These are phyloP conservation scores for Eumacrocentrus americanus DNA, from an alignment of 2,888 invertebrate genomes.

Conservation along the genomic window DNA sequence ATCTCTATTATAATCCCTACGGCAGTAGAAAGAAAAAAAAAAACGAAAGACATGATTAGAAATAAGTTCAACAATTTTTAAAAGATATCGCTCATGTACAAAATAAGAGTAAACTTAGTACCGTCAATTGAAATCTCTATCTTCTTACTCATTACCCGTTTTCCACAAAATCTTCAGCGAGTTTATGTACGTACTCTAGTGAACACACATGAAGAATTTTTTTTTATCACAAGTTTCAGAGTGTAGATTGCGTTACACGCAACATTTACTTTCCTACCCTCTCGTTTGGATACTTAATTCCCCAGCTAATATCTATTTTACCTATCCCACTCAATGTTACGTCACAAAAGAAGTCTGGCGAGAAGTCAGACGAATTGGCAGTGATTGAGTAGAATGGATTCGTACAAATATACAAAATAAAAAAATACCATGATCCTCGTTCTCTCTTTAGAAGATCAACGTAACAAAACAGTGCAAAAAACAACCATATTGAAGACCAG, in stretches of 20 bases:
- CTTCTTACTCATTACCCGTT: constrained; percentile 2
- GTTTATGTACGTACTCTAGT: constrained; percentile 38
- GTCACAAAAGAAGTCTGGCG: too few species aligned
- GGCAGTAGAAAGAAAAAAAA: neutral
- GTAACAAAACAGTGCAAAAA: constrained; percentile 50
- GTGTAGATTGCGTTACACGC: constrained; percentile 11
- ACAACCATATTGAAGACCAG: constrained; percentile 53
- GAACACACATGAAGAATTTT: constrained; percentile 41
- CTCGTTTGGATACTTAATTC: neutral
- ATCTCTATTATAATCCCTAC: neutral
- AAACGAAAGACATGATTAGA: neutral
- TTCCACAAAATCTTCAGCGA: neutral
- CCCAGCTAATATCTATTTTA: too few species aligned
- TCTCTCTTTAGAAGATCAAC: constrained; percentile 31
- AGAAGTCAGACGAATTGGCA: constrained; percentile 1
- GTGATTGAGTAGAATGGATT: neutral
- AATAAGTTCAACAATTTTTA: neutral
- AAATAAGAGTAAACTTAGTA: neutral
- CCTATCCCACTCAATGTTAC: too few species aligned
- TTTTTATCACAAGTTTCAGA: constrained; percentile 40
- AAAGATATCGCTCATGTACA: neutral
- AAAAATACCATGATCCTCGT: neutral
- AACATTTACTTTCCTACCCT: neutral
- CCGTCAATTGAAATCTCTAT: too few species aligned
- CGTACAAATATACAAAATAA: neutral